Evolutionary conservation across 2,888 invertebrate genomes (phyloP).

Genomic region (Eilema caniola): DNA sequence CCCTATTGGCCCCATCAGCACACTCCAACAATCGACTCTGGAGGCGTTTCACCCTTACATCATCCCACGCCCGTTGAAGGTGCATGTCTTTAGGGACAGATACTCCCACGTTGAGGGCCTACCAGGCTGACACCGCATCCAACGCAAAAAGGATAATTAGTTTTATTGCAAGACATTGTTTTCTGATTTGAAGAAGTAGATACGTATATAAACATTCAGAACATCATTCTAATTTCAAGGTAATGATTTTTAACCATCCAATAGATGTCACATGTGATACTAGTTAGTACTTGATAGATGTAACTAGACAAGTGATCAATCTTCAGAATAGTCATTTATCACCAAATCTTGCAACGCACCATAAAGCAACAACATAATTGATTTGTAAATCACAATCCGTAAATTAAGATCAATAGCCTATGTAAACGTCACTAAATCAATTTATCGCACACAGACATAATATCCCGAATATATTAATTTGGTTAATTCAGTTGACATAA

Average conservation of each 20-base stretch:
- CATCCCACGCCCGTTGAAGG: no score
- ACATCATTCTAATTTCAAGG: no score
- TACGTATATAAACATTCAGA: no score
- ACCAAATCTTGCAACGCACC: constrained; percentile 8
- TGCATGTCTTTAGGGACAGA: no score
- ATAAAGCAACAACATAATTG: constrained; percentile 36
- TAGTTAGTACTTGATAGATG: not conserved
- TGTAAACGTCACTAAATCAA: constrained; percentile 63
- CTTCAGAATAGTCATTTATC: constrained; percentile 9
- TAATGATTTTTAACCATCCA: not conserved
- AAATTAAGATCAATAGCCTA: constrained; percentile 59
- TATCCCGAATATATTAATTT: constrained; percentile 60
- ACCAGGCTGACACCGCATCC: no score
- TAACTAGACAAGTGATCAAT: not conserved
- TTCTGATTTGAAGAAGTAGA: no score
- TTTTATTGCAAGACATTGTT: no score
- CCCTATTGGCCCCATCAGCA: no score
- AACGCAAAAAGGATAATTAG: no score
- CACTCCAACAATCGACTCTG: no score
- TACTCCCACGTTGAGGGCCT: no score
- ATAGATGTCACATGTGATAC: not conserved
- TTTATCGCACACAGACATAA: constrained; percentile 51
- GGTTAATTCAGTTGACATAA: constrained; percentile 24
- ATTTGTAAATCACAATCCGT: constrained; percentile 29
- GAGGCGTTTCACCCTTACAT: no score